Conservation (phyloP, 2,113 vertebrate species). For the Puma concolor region DNA sequence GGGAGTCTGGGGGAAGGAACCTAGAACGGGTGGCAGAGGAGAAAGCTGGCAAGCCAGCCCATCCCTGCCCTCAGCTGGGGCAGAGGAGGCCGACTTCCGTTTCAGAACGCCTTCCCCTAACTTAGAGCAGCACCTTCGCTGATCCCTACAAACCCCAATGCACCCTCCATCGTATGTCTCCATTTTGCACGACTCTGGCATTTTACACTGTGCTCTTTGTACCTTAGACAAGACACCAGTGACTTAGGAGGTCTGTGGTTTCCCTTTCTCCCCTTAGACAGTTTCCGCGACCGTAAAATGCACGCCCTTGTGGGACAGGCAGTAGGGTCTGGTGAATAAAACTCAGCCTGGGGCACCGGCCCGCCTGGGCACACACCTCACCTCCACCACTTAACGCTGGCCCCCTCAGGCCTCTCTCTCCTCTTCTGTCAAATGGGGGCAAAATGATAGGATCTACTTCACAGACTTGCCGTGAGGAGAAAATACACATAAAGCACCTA, state of each 20-base stretch:
- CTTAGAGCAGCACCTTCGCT: not conserved
- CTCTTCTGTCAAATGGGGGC: not conserved
- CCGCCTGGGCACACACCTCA: not conserved
- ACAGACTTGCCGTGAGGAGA: not conserved
- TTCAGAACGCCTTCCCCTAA: not conserved
- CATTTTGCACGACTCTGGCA: not conserved
- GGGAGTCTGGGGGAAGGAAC: not conserved
- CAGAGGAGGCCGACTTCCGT: not conserved
- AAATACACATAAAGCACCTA: not conserved
- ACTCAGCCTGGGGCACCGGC: not conserved
- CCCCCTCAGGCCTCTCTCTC: not conserved
- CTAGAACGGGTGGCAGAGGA: too few relatives aligned
- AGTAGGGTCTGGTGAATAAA: not conserved
- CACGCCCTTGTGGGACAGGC: not conserved
- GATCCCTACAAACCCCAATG: not conserved
- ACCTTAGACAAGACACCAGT: not conserved
- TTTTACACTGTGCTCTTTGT: accelerated
- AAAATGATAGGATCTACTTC: not conserved
- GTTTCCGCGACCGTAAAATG: not conserved
- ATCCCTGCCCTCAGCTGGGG: too few relatives aligned
- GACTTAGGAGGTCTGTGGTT: not conserved
- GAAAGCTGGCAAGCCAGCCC: accelerated
- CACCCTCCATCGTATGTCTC: accelerated
- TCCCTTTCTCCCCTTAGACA: too few relatives aligned
- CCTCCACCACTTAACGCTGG: accelerated